Evolutionary conservation across 2,113 vertebrate genomes (phyloP).

Genomic region (Abramis brama): DNA sequence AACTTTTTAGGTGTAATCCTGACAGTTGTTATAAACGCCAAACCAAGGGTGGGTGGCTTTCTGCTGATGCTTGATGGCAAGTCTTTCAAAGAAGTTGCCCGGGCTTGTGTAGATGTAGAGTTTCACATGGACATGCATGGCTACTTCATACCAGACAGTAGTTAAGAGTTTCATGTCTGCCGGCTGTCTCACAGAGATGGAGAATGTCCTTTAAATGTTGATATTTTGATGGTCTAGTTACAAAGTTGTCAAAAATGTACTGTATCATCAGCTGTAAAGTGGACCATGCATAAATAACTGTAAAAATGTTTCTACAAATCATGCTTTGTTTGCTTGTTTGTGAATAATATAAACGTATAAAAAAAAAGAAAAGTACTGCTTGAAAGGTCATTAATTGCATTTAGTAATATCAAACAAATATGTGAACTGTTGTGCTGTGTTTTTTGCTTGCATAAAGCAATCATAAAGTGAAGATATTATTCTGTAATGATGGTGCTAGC

Average conservation of each 20-base stretch:
- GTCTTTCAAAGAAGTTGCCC: conserved; percentile 86
- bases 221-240: neutral
- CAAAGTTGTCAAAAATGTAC: neutral
- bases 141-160: conserved; percentile 79
- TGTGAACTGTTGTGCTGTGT: neutral
- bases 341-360: neutral
- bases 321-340: neutral
- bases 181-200: neutral
- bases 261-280: neutral
- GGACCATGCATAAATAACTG: neutral
- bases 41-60: conserved; percentile 79
- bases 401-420: neutral
- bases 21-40: conserved; percentile 73
- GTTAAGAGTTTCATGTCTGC: conserved; percentile 31
- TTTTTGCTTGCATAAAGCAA: neutral
- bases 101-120: conserved; percentile 75
- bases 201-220: conserved; percentile 1
- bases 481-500: neutral
- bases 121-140: conserved; percentile 89
- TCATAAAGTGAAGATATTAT: neutral
- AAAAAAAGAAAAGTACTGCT: neutral
- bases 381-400: neutral
- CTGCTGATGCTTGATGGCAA: conserved; percentile 87
- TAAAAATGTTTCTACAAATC: neutral
- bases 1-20: conserved; percentile 82